Evolutionary conservation across 2,888 invertebrate genomes (phyloP), one percentile per base, ranked within the genome.

Genomic region (Oxyscelio sp.): DNA sequence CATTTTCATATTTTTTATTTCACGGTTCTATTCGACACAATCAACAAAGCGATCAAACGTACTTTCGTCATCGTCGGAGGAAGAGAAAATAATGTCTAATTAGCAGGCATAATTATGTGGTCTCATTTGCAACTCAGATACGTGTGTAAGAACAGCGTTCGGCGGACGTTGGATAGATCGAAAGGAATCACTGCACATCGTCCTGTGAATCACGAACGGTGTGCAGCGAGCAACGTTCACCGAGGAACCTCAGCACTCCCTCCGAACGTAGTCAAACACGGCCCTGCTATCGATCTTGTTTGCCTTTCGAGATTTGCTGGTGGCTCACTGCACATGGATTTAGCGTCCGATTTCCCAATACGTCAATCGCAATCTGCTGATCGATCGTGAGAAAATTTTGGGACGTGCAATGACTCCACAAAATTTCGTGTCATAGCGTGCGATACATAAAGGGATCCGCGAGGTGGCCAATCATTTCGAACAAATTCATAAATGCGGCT

Each of bases 371-470:
- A 81, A 81, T 85, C 78, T 71, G 27, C 71, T 34, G 79, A 82
- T 84, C 78, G 86, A 87, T 86, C 87, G 88, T 87, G 88, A 88
- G 86, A 87, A 88, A 83, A 82, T 87, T 85, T 88, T 81, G 86
- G 85, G 15, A 66, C 65, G 52, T 48, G 34, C 71, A 63, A 78
- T 61, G 65, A 66, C 71, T 63, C 15, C 58, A 48, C 54, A 31
- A 68, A 58, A 73, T 73, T 83, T 83, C 34, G 48, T 59, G 52
- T 73, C 66, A 58, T 48, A 71, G 2, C 27, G 31, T 50, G 50
- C 48, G 38, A 59, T 59, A 34, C 48, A 65, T 74, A 38, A 61
- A 19, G 9, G 21, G 43, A 21, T 40, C 52, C 56, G 48, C 40
- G 40, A 59, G 19, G 22, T 61, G 27, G 45, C n/a, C 31, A 58